Evolutionary conservation across 1,140 invertebrate genomes (phyloP), one percentile per base, ranked within the genome.

Genomic region (Leptonema lineaticorne): DNA sequence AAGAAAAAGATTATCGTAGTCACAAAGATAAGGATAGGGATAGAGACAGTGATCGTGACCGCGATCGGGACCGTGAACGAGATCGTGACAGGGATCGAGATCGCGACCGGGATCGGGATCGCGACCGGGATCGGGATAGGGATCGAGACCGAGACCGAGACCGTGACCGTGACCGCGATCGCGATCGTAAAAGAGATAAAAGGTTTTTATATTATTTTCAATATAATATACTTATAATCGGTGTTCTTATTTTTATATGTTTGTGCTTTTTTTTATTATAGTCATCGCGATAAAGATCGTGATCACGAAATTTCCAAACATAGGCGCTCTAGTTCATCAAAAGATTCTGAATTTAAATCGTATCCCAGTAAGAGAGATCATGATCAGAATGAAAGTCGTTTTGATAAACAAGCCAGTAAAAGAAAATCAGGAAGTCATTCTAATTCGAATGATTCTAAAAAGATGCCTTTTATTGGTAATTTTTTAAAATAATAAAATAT

Each of bases 381-480:
- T 79, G 84, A 63, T 78, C 79, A 75, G 73, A 83, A 79, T 58
- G 78, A 77, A 68, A 77, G 53, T 18, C 53, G 68, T 27, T 73
- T 70, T 37, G 68, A 73, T 46, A 73, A 70, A 57, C 68, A 78
- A 67, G 24, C 59, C 77, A 82, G 73, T 77, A 76, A 75, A 9
- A 63, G 78, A 80, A 73, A 78, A 77, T 22, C 59, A 6, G 26
- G 63, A 69, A 57, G 33, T 48, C 20, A 41, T 70, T 11, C 30
- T 11, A 60, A 27, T 33, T 29, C 63, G 29, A 22, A 75, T 0
- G 80, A 81, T 29, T 75, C 78, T 29, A 77, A 76, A 65, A 82
- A 82, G 68, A 82, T 82, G 81, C 80, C 81, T 0, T 81, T 82
- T 63, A 82, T 82, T 50, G 81, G 81, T 81, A 20, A 74, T 69